Conservation (phyloP, 2,888 invertebrate species). For the Orthosia incerta region DNA sequence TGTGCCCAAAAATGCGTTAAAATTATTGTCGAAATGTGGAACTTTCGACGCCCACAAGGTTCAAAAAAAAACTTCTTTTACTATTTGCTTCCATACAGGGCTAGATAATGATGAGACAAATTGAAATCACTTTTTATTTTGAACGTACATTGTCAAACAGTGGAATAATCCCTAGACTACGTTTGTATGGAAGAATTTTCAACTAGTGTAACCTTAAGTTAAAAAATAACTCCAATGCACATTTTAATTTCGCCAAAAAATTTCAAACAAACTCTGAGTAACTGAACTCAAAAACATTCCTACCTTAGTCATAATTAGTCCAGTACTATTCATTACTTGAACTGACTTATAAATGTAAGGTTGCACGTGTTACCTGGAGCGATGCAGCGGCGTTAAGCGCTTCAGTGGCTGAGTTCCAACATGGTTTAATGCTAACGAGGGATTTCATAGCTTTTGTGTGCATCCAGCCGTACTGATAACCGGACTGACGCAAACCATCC, state of each 20-base stretch:
- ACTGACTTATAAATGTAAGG: slow-evolving; percentile 34
- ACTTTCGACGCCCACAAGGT: no score
- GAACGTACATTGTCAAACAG: no score
- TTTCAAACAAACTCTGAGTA: neutral
- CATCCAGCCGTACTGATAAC: slow-evolving; percentile 39
- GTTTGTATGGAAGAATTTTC: no score
- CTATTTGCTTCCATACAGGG: no score
- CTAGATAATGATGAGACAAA: no score
- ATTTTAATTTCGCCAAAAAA: neutral
- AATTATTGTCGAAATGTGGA: no score
- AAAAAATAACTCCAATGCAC: no score
- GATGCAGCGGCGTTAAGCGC: neutral
- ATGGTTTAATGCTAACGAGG: slow-evolving; percentile 47
- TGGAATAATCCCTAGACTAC: no score
- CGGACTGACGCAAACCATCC: slow-evolving; percentile 9
- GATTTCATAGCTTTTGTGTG: slow-evolving; percentile 46
- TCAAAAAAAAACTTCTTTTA: no score
- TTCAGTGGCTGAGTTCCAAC: slow-evolving; percentile 36
- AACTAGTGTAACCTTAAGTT: no score
- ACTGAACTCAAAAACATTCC: slow-evolving; percentile 10
- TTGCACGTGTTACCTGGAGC: slow-evolving; percentile 30
- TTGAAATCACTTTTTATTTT: no score
- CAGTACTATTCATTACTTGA: slow-evolving; percentile 15
- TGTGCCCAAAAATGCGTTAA: no score
- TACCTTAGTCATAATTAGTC: slow-evolving; percentile 19